Evolutionary conservation across 2,888 invertebrate genomes (phyloP).

Genomic region (Ophioninae sp.): DNA sequence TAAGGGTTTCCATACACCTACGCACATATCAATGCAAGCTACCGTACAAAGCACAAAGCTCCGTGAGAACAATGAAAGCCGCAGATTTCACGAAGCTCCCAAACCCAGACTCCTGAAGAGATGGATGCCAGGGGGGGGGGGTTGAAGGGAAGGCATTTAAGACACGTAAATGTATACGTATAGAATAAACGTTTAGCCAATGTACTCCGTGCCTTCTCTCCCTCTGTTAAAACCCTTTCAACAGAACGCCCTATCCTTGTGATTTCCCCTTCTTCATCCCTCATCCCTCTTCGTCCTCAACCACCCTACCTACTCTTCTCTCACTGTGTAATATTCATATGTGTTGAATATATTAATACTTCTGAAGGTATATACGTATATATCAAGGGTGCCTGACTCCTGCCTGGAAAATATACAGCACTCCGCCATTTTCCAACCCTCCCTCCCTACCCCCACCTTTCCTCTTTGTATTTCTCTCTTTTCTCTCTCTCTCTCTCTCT

Average conservation of each 20-base stretch:
- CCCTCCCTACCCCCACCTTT: background rate
- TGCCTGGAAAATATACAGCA: conserved; percentile 47
- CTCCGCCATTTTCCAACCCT: conserved; percentile 38
- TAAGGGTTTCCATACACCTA: background rate
- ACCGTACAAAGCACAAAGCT: conserved; percentile 80
- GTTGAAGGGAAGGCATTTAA: conserved; percentile 64
- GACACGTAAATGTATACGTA: conserved; percentile 72
- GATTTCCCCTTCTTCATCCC: conserved; percentile 59
- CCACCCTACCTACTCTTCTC: conserved; percentile 65
- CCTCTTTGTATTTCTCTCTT: conserved; percentile 59
- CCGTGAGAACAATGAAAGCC: conserved; percentile 78
- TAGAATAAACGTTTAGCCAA: conserved; percentile 77
- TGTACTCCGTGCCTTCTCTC: conserved; percentile 67
- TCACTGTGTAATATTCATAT: conserved; percentile 78
- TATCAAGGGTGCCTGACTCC: conserved; percentile 73
- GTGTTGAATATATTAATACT: conserved; percentile 80
- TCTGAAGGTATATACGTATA: conserved; percentile 75
- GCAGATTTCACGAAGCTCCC: conserved; percentile 79
- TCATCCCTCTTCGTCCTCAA: conserved; percentile 66
- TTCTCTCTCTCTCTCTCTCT: conserved; percentile 68
- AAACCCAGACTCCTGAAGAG: conserved; percentile 32
- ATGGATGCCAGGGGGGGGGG: conserved; percentile 17
- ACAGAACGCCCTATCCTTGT: conserved; percentile 45
- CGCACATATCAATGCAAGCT: conserved; percentile 20
- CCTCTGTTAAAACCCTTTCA: conserved; percentile 50